A percentile compares a stretch with the other conserved stretches of the same genome.
phyloP scores from a whole-genome alignment of 1,140 invertebrate species.

The Dolichoris vasculosae region DNA sequence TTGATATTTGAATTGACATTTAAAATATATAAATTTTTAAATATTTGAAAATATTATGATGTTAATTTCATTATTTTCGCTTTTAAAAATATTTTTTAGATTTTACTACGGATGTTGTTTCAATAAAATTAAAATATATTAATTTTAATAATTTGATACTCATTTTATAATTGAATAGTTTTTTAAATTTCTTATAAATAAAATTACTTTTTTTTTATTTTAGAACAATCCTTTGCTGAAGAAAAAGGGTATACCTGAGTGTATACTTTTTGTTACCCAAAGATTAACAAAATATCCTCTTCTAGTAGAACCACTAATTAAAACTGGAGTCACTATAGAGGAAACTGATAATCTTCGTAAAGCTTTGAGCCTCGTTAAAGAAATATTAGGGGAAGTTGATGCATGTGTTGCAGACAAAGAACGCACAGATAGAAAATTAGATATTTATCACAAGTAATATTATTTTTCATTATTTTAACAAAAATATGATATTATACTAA shows the following conservation, averaged over 20 bases:
- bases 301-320: conserved; percentile 92
- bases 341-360: conserved; percentile 85
- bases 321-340: conserved; percentile 79
- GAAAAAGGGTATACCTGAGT: conserved; percentile 96
- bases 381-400: conserved; percentile 91
- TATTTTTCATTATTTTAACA: conserved; percentile 6
- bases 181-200: neutral
- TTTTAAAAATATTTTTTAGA: too few species aligned
- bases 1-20: too few species aligned
- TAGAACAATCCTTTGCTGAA: conserved; percentile 88
- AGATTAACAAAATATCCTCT: conserved; percentile 95
- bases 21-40: too few species aligned
- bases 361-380: conserved; percentile 86
- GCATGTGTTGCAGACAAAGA: conserved; percentile 94
- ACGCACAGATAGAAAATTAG: conserved; percentile 89
- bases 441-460: conserved; percentile 86
- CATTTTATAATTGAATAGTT: neutral
- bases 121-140: neutral
- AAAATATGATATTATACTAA: neutral
- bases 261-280: conserved; percentile 95
- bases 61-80: too few species aligned
- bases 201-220: conserved; percentile 31
- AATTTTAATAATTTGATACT: neutral
- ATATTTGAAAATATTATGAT: too few species aligned
- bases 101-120: too few species aligned